phyloP scores from a whole-genome alignment of 1,140 invertebrate genomes.

The Temnothorax nylanderi region DNA sequence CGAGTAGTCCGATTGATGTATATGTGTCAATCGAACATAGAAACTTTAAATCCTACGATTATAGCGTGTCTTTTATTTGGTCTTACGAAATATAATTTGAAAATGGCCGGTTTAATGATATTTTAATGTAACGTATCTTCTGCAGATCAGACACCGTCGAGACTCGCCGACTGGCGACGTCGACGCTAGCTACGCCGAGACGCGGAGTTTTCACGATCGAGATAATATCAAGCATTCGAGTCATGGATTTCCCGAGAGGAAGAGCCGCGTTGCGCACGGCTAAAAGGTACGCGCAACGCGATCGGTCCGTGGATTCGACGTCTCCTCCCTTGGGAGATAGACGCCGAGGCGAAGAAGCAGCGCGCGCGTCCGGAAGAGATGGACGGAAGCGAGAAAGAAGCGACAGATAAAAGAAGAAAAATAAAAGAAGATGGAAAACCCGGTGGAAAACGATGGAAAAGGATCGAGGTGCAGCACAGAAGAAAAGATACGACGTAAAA shows the following conservation, averaged over 20 bases:
- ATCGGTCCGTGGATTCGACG: conserved; percentile 73
- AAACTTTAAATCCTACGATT: neutral
- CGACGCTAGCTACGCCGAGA: conserved; percentile 42
- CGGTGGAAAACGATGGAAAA: conserved; percentile 32
- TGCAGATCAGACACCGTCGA: conserved; percentile 15
- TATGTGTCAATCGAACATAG: neutral
- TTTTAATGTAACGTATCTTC: conserved; percentile 7
- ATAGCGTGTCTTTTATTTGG: neutral
- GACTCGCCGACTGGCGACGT: conserved; percentile 42
- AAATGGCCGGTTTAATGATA: neutral
- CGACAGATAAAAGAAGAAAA: conserved; percentile 55
- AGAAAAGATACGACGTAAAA: conserved; percentile 36
- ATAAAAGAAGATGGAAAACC: conserved; percentile 43
- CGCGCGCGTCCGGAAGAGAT: conserved; percentile 30
- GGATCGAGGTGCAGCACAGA: conserved; percentile 1
- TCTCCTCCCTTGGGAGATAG: conserved; percentile 67
- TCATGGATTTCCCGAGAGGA: conserved; percentile 73
- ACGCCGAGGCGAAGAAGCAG: conserved; percentile 55
- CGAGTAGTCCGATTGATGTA: neutral
- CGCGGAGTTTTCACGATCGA: conserved; percentile 64
- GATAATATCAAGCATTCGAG: conserved; percentile 73
- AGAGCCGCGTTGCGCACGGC: conserved; percentile 58
- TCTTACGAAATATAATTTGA: neutral
- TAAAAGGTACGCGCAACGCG: conserved; percentile 68
- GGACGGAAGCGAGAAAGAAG: conserved; percentile 52